phyloP scores from a whole-genome alignment of 1,140 invertebrate species.

The Drosophila tani region DNA sequence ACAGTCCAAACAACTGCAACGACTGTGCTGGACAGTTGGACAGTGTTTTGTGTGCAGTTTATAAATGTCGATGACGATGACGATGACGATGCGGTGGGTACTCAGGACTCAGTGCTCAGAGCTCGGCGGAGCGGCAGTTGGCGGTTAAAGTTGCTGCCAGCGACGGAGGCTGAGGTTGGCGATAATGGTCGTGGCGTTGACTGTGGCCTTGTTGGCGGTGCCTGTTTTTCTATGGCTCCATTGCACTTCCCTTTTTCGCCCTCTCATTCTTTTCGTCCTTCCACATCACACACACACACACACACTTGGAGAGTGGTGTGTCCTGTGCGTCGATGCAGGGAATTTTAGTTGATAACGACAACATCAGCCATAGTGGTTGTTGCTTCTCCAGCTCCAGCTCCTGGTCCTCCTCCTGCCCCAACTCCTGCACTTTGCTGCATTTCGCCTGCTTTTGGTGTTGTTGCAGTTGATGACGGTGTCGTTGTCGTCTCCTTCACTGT shows the following conservation, averaged over 20 bases:
- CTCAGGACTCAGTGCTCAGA: not conserved
- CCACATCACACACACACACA: not conserved
- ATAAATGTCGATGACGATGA: constrained; percentile 71
- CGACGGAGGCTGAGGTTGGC: constrained; percentile 52
- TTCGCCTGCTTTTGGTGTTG: constrained; percentile 26
- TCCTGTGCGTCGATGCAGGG: constrained; percentile 72
- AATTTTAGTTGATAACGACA: constrained; percentile 79
- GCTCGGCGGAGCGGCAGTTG: not conserved
- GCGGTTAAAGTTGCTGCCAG: constrained; percentile 29
- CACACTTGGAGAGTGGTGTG: constrained; percentile 3
- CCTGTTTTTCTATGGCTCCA: constrained; percentile 38
- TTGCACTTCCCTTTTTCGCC: not conserved
- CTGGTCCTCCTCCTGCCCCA: constrained; percentile 10
- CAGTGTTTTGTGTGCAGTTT: constrained; percentile 78
- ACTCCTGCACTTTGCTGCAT: not conserved
- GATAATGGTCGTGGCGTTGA: constrained; percentile 61
- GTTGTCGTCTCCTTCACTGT: constrained; percentile 22
- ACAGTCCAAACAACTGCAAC: constrained; percentile 44
- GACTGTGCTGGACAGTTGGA: constrained; percentile 48
- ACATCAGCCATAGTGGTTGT: constrained; percentile 34
- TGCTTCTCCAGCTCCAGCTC: not conserved
- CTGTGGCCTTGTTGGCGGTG: constrained; percentile 38
- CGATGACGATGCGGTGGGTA: constrained; percentile 23
- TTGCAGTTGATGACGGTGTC: constrained; percentile 54
- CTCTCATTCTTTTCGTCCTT: not conserved